Conservation (phyloP, 92 coral and sea anemone species). For the Hydrozoanthus gracilis region DNA sequence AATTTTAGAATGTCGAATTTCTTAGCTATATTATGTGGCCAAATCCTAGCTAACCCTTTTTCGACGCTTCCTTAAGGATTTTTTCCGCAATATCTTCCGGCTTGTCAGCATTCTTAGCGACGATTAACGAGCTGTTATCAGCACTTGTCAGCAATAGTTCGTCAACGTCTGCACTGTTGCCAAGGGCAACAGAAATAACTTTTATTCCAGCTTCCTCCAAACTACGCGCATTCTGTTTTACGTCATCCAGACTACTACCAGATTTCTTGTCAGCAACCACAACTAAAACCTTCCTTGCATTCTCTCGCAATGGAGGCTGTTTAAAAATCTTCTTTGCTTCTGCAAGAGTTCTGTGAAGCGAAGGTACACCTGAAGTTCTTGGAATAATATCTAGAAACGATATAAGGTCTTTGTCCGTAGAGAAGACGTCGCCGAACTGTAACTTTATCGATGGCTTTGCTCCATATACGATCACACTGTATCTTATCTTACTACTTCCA, state of each 20-base stretch:
- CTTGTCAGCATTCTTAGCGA: neutral
- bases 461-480: constrained; percentile 80
- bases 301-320: constrained; percentile 60
- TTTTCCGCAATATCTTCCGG: constrained; percentile 29
- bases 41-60: constrained; percentile 1
- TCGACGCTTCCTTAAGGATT: constrained; percentile 22
- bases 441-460: constrained; percentile 50
- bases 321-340: constrained; percentile 74
- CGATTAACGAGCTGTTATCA: constrained; percentile 18
- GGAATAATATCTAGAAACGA: constrained; percentile 44
- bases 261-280: constrained; percentile 81
- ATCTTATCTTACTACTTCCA: constrained; percentile 75
- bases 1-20: too few species aligned
- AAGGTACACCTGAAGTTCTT: constrained; percentile 57
- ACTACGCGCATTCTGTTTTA: constrained; percentile 54
- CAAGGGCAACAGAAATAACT: constrained; percentile 88
- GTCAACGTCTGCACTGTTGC: constrained; percentile 67
- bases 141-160: constrained; percentile 45
- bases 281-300: constrained; percentile 80
- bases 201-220: constrained; percentile 73
- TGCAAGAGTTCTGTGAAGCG: constrained; percentile 68
- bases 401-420: constrained; percentile 56
- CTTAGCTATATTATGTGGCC: too few species aligned
- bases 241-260: constrained; percentile 59
- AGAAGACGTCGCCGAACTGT: constrained; percentile 65